Evolutionary conservation across 2,888 invertebrate species (phyloP), one percentile per base, ranked within the genome.

Genomic region (Dicyrtomina minuta): DNA sequence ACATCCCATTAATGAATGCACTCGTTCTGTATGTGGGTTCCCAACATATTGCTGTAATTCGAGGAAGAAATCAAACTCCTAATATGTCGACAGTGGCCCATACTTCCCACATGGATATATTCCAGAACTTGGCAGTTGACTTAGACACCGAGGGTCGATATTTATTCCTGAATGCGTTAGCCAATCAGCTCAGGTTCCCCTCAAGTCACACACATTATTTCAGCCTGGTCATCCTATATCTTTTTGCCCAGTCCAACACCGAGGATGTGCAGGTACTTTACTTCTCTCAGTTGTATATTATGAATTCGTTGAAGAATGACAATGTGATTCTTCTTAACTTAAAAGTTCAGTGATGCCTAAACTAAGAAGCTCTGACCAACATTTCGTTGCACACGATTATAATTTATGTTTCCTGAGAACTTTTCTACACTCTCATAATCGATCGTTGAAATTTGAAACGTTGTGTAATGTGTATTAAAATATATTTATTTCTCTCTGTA

Each of bases 161-260:
- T 82, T 84, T 99, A 80, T 97, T 99, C 84, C 86, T 99, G 81
- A 99, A 99, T 82, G 96, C 98, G 1, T 95, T 99, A 77, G 97
- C 97, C 60, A 99, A 99, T 84, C 99, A 99, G 81, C 85, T 99
- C 79, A 89, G 99, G 26, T 99, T 98, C 84, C 99, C 99, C 13
- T 99, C 99, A 84, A 97, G 96, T 81, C 99, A 99, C 84, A 99
- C 99, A 22, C 98, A 99, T 84, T 99, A 99, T 85, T 99, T 99
- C 86, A 97, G 97, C 80, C 97, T 98, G 82, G 93, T 96, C 44
- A 87, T 99, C 64, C 86, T 99, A 74, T 97, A 98, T 83, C 85
- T 99, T 79, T 99, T 99, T 84, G 93, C 93, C 58, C 97, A 98
- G 82, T 96, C 97, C 8, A 96, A 97, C 81, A 91, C 93, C 0